Evolutionary conservation across 1,140 invertebrate genomes (phyloP).

Genomic region (Pemphigus obesinymphae): DNA sequence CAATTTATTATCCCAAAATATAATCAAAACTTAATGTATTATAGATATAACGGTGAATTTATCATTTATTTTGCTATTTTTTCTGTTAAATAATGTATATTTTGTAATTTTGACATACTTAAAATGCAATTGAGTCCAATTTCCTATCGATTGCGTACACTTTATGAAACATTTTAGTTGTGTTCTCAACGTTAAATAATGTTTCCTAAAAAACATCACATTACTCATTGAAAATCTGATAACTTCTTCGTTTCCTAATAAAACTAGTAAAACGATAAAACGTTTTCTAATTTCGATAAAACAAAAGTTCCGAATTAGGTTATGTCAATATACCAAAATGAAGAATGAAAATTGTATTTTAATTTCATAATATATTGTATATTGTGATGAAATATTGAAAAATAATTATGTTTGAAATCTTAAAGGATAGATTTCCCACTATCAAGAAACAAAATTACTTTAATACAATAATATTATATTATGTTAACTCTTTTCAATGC

Average conservation of each 20-base stretch:
- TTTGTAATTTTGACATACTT: no score
- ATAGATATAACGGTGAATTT: no score
- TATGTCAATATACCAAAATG: background rate
- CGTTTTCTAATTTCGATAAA: no score
- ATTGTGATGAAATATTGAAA: slow-evolving; percentile 9
- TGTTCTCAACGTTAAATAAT: background rate
- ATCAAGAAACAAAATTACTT: background rate
- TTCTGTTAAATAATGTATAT: no score
- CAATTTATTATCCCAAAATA: no score
- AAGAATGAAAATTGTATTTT: background rate
- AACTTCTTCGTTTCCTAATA: background rate
- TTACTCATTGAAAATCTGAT: background rate
- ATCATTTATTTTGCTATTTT: no score
- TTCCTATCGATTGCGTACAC: background rate
- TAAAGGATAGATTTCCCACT: background rate
- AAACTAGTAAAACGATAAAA: no score
- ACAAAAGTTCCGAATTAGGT: background rate
- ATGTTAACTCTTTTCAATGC: background rate
- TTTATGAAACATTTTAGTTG: background rate
- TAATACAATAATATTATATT: background rate
- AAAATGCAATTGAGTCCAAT: background rate
- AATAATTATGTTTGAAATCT: background rate
- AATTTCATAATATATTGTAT: slow-evolving; percentile 9
- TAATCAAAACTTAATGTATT: no score
- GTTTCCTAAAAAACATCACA: background rate